Evolutionary conservation across 2,113 vertebrate genomes (phyloP).

Genomic region (Dasyornis broadbenti): DNA sequence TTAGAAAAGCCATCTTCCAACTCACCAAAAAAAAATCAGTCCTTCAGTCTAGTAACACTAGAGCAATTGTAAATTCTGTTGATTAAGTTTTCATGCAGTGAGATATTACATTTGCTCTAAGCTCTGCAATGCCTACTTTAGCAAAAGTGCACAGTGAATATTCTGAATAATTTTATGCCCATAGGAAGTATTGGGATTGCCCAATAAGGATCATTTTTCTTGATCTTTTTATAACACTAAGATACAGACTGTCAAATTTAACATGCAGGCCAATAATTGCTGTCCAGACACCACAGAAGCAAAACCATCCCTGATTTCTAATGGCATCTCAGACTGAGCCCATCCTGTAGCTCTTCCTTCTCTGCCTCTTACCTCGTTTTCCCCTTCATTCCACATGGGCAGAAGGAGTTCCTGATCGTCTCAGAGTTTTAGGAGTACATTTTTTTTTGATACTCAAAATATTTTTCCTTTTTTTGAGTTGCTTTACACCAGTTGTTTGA

Average conservation of each 20-base stretch:
- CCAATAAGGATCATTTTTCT: neutral
- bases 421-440: neutral
- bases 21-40: constrained; percentile 30
- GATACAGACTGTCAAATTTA: neutral
- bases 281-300: neutral
- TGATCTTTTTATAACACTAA: neutral
- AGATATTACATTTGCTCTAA: neutral
- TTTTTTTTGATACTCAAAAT: neutral
- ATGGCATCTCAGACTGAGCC: neutral
- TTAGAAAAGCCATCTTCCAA: constrained; percentile 33
- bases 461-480: neutral
- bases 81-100: neutral
- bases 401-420: neutral
- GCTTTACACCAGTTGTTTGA: neutral
- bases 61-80: constrained; percentile 47
- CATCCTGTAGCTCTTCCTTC: neutral
- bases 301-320: neutral
- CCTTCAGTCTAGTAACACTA: constrained; percentile 53
- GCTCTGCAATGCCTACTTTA: neutral
- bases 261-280: neutral
- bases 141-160: neutral
- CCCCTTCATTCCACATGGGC: neutral
- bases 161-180: neutral
- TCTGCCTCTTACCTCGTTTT: neutral
- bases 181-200: neutral